A percentile compares a stretch with the other conserved stretches of the same genome.
phyloP scores from a whole-genome alignment of 2,797 vertebrate species.

The Microhierax caerulescens region DNA sequence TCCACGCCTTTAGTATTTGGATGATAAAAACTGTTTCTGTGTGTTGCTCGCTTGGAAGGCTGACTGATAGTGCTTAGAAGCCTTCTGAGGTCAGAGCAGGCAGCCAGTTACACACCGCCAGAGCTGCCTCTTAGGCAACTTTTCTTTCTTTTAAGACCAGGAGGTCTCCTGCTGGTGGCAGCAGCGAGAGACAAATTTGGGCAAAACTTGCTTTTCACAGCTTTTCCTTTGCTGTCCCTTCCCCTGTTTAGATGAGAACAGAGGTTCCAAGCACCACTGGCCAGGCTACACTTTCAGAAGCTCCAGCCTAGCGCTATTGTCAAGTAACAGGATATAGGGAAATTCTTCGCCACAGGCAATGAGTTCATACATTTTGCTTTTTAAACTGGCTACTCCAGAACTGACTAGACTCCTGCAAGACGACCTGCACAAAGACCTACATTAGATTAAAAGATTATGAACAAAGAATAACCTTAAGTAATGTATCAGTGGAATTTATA shows the following conservation, averaged over 20 bases:
- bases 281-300: background rate
- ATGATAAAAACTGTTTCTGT: background rate
- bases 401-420: background rate
- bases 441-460: background rate
- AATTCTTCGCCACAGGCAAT: background rate
- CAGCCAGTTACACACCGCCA: background rate
- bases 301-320: background rate
- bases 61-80: background rate
- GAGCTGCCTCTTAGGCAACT: background rate
- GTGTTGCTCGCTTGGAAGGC: background rate
- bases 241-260: background rate
- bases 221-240: background rate
- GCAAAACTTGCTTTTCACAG: background rate
- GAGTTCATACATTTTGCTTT: background rate
- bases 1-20: background rate
- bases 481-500: background rate
- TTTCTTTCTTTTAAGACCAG: background rate
- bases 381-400: constrained; percentile 5
- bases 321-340: background rate
- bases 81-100: background rate
- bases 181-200: constrained; percentile 3
- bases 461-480: background rate
- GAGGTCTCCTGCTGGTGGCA: constrained; percentile 27
- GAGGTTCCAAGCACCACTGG: background rate
- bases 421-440: background rate